Base-by-base conservation (phyloP, 2,888 invertebrate genomes). In the Caenorhabditis afra region DNA sequence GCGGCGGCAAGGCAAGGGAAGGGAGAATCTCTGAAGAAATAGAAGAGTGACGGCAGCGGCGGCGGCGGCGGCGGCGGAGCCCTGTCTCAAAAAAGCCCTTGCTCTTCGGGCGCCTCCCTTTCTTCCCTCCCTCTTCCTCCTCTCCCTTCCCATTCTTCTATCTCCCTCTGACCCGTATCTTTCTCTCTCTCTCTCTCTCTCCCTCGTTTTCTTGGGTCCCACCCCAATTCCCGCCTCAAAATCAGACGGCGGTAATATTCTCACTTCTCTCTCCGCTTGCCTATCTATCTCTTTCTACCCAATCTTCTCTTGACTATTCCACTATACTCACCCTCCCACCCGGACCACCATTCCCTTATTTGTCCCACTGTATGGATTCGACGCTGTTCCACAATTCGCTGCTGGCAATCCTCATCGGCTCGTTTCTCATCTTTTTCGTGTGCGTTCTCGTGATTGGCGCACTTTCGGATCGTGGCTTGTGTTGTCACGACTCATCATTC, bases 361-460 rank as follows among this genome's bases (percentile, higher is more conserved):
- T 29, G 29, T 29, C 29, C 29, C 29, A 29, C 65, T 70, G 79
- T 58, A 87, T 88, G 83, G 88, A 88, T 81, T 88, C 88, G 47
- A 87, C 81, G 41, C 52, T 88, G 57, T 89, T 87, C 81, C 87
- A 87, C 74, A 86, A 88, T 64, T 81, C 84, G 45, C 77, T 89
- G 2, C 81, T 89, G 18, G 86, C 80, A 14, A 79, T 88, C 7
- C 83, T 89, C 35, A 82, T 86, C 71, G 87, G 88, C 59, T 86
- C 86, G 44, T 89, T 89, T 74, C 71, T 89, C 57, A 71, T 88
- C 37, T 89, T 89, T 85, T 82, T 86, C 59, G 61, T 85, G 39
- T 89, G 89, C 77, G 87, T 89, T 45, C 74, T 87, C 22, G 88
- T 88, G 55, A 84, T 88, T 22, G 88, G 87, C 12, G 87, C 86